These are phyloP conservation scores for Drosophila silvestris DNA, from an alignment of 2,888 invertebrate genomes.

Conservation along the genomic window DNA sequence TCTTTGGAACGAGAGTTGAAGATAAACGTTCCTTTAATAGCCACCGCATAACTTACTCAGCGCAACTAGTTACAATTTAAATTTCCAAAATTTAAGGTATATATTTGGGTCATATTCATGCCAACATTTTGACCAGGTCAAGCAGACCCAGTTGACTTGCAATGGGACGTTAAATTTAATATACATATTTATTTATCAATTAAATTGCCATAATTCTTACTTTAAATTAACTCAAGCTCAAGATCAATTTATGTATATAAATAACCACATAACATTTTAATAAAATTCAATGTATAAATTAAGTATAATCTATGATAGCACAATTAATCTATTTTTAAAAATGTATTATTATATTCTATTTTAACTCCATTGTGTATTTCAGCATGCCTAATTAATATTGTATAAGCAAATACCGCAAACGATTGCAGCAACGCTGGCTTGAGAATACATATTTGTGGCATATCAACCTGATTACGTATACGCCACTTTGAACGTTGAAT, in stretches of 20 bases:
- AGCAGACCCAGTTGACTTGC: background rate
- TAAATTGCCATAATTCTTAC: slow-evolving; percentile 26
- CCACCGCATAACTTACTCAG: slow-evolving; percentile 15
- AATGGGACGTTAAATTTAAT: slow-evolving; percentile 9
- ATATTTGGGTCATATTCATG: slow-evolving; percentile 12
- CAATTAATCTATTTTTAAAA: background rate
- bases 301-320: background rate
- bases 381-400: background rate
- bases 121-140: background rate
- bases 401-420: background rate
- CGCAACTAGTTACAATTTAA: slow-evolving; percentile 9
- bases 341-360: background rate
- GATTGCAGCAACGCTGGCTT: background rate
- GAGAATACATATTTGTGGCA: slow-evolving; percentile 1
- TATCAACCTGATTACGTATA: slow-evolving; percentile 33
- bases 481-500: slow-evolving; percentile 37
- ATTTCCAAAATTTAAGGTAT: slow-evolving; percentile 18
- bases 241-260: background rate
- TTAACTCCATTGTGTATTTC: background rate
- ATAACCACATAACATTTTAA: background rate
- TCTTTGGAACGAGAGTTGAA: slow-evolving; percentile 9
- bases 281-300: background rate
- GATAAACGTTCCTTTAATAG: slow-evolving; percentile 67
- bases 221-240: slow-evolving; percentile 16
- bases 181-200: slow-evolving; percentile 16